A percentile compares a stretch with the other conserved stretches of the same genome.
Conservation (phyloP, 2,888 invertebrate genomes). For the Parnassius smintheus region DNA sequence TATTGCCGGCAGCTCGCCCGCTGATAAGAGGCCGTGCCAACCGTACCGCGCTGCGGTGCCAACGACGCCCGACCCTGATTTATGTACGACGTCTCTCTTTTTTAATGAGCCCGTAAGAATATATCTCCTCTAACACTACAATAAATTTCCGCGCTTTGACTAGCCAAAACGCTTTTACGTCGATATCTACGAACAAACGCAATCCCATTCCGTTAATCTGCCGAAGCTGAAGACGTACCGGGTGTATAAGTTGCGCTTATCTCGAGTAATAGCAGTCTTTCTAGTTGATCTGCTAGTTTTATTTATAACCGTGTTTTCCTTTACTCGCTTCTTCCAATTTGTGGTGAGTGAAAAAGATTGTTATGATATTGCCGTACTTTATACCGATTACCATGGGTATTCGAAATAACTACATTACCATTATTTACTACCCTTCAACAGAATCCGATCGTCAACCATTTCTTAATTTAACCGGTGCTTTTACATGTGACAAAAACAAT, state of each 20-base stretch:
- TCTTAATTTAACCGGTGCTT: too few relatives aligned
- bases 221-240: slow-evolving; percentile 67
- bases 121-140: slow-evolving; percentile 74
- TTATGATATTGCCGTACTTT: slow-evolving; percentile 79
- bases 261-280: slow-evolving; percentile 78
- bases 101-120: slow-evolving; percentile 81
- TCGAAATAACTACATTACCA: slow-evolving; percentile 72
- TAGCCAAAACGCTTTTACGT: slow-evolving; percentile 70
- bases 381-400: slow-evolving; percentile 79
- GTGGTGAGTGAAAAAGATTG: slow-evolving; percentile 81
- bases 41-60: slow-evolving; percentile 44
- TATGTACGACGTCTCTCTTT: slow-evolving; percentile 80
- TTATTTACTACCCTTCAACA: slow-evolving; percentile 55
- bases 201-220: slow-evolving; percentile 75
- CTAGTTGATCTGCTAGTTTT: slow-evolving; percentile 79
- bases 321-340: slow-evolving; percentile 80
- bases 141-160: slow-evolving; percentile 75
- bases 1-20: slow-evolving; percentile 71
- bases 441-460: slow-evolving; percentile 31
- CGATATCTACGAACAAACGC: slow-evolving; percentile 78
- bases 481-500: too few relatives aligned
- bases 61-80: slow-evolving; percentile 67
- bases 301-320: slow-evolving; percentile 80
- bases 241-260: slow-evolving; percentile 77
- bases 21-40: slow-evolving; percentile 65